Evolutionary conservation across 2,113 vertebrate genomes (phyloP).

Genomic region (Zonotrichia leucophrys): DNA sequence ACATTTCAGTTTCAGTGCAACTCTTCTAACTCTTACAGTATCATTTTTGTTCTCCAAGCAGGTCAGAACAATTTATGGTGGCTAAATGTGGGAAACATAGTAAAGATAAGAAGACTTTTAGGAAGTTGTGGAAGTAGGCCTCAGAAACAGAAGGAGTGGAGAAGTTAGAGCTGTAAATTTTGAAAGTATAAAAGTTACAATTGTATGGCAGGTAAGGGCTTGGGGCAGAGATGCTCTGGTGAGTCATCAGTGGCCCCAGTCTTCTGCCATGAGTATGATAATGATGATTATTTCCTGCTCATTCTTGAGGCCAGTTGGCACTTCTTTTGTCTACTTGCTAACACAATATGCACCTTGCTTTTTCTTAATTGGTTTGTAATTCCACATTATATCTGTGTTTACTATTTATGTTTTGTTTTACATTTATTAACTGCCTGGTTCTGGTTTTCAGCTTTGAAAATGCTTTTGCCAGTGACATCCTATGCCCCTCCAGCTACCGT

Average conservation of each 20-base stretch:
- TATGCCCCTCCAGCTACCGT: neutral
- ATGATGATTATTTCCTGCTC: neutral
- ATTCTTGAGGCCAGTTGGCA: neutral
- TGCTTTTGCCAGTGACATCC: neutral
- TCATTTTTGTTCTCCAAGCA: neutral
- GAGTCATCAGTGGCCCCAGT: neutral
- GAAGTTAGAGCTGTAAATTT: neutral
- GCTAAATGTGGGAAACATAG: neutral
- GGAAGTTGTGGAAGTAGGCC: neutral
- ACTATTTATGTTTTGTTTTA: neutral
- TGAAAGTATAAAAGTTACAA: neutral
- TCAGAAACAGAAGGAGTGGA: neutral
- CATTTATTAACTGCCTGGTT: neutral
- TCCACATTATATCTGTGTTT: neutral
- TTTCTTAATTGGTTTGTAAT: neutral
- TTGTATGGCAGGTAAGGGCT: neutral
- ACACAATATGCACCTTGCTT: neutral
- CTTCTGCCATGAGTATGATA: neutral
- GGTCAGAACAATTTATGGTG: neutral
- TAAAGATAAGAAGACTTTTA: neutral
- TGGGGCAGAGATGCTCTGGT: rapidly evolving
- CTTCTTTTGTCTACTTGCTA: neutral
- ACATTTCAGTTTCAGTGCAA: neutral
- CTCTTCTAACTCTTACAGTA: neutral
- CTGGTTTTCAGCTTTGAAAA: neutral